Base-by-base conservation (phyloP, 2,113 vertebrate genomes). In the Xenus cinereus region DNA sequence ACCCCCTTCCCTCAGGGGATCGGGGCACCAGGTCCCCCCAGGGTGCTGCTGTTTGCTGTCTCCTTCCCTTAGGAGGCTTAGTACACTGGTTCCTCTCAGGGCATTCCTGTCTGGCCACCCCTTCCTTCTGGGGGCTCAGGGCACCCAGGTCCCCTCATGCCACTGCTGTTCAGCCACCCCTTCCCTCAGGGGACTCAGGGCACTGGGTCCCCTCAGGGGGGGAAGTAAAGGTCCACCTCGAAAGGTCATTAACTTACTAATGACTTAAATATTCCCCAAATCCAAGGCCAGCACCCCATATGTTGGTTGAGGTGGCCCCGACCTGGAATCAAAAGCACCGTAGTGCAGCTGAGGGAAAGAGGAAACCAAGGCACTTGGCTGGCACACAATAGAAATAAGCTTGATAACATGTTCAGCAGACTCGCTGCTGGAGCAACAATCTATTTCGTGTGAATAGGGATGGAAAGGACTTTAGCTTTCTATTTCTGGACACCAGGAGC, bases 301-400 rank as follows among this genome's bases (percentile, higher is more conserved):
- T 3, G 10, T 10, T 33, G 41, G 21, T 21, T 1, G 43, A 57
- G 50, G 63, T 63, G 1, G 43, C 19, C 54, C 35, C 3, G 14
- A 45, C 33, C 50, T 51, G 43, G 14, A 30, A 39, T 32, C 45
- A 11, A 27, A 51, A 74, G 37, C 43, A 21, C 24, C 7, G 0
- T 3, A 19, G 54, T 0, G 2, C 13, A 20, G 66, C 54, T 14
- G 57, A 60, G 59, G 66, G 37, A 10, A 33, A 9, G 67, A 50
- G 79, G 30, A 43, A 82, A 60, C 19, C 0, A 7, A 74, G 41
- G 78, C 62, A 53, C 1, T 2, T 12, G n/a, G 77, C 0, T 0
- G 50, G 76, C 35, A 45, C 32, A 2, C 8, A 41, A 57, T 39
- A 54, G 73, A 27, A 45, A 35, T 21, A 46, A 6, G 60, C 27